Conservation (phyloP, 2,797 vertebrate species). For the Molossus alvarezi region DNA sequence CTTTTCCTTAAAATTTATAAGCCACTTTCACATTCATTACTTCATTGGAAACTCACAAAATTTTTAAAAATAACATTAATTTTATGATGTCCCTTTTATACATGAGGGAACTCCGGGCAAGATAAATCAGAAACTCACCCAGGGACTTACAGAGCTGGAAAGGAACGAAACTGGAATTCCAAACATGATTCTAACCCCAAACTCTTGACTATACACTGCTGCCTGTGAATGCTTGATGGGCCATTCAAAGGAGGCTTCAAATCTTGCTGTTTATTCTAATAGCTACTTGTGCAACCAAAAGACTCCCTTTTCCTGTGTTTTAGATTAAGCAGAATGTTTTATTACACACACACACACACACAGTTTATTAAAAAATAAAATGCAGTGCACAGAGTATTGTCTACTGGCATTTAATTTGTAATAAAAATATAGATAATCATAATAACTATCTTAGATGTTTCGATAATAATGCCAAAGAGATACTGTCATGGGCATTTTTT, state of each 20-base stretch:
- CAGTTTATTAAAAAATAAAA: constrained; percentile 5
- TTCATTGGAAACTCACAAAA: background rate
- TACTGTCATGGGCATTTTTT: background rate
- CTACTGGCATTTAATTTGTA: background rate
- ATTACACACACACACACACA: background rate
- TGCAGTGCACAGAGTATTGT: background rate
- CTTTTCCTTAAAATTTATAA: constrained; percentile 42
- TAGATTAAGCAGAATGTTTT: background rate
- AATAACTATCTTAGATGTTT: background rate
- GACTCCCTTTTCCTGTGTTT: background rate
- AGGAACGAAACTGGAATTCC: background rate
- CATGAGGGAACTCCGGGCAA: background rate
- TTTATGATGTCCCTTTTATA: background rate
- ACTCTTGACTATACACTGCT: background rate
- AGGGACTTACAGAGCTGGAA: background rate
- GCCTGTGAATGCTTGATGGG: background rate
- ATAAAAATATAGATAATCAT: constrained; percentile 37
- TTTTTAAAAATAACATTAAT: constrained; percentile 6
- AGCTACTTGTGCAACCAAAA: background rate
- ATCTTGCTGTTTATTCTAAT: constrained; percentile 47
- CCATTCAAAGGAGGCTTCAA: background rate
- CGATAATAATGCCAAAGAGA: background rate
- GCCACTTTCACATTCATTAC: background rate
- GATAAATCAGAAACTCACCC: background rate
- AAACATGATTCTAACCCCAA: background rate